phyloP scores from a whole-genome alignment of 2,113 vertebrate genomes.

The Platanista minor region DNA sequence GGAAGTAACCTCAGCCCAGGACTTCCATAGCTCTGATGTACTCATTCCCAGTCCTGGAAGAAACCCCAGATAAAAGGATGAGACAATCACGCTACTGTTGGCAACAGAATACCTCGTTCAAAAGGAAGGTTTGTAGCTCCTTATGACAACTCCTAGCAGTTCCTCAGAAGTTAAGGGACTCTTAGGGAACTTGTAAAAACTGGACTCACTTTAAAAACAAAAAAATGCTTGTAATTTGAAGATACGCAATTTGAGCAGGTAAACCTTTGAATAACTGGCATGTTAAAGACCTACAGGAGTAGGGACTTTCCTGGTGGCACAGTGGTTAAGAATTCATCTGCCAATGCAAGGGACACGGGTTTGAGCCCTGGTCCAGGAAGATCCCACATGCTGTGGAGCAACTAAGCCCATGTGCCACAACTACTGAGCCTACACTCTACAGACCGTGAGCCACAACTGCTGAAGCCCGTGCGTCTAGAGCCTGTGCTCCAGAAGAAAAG shows the following conservation, averaged over 20 bases:
- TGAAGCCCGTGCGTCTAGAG: no score
- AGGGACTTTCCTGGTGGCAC: no score
- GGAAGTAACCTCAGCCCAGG: not conserved
- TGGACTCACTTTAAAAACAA: not conserved
- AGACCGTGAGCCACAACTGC: no score
- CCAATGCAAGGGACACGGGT: no score
- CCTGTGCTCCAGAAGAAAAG: no score
- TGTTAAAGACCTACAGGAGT: not conserved
- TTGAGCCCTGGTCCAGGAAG: no score
- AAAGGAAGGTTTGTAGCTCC: not conserved
- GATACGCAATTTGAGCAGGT: not conserved
- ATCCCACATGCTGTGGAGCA: no score
- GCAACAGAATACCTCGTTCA: not conserved
- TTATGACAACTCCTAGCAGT: not conserved
- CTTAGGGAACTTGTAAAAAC: not conserved
- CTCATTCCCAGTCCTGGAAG: not conserved
- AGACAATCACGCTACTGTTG: not conserved
- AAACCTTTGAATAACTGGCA: not conserved
- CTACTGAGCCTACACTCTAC: no score
- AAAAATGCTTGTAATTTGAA: constrained; percentile 3
- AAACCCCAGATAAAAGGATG: not conserved
- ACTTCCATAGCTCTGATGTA: not conserved
- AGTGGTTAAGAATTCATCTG: no score
- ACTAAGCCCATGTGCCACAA: no score
- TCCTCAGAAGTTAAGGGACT: not conserved